Evolutionary conservation across 2,113 vertebrate species (phyloP), one percentile per base, ranked within the genome.

Genomic region (Ivindomyrus marchei): DNA sequence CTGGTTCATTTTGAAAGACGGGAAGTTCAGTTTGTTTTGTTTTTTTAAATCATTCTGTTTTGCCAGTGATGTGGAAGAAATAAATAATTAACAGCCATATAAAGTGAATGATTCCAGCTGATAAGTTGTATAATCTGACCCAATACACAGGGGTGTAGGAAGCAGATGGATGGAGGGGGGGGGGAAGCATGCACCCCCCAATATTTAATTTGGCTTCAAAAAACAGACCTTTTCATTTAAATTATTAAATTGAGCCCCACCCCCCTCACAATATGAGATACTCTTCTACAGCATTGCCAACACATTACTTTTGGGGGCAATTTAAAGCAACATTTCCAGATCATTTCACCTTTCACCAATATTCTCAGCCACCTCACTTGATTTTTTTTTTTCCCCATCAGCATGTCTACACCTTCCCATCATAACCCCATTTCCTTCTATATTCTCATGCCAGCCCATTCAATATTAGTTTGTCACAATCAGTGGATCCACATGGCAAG

Each of bases 381-480:
- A 19, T 77, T 77, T 39, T 62, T 11, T 27, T 19, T 15, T 1
- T 27, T 27, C 27, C 17, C 50, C 52, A 80, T 10, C 17, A 80
- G 74, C 74, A 80, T 39, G 36, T 80, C 36, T 42, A 4, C 17
- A 42, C 36, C 36, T 17, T 19, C 74, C 36, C 11, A 39, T 19
- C 74, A 42, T 80, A 80, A 80, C 36, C 70, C 15, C 17, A 13
- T 11, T 39, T 31, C 27, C 10, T 80, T 80, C 74, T 21, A 80
- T 80, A 42, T 42, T 5, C 36, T 39, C 74, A 70, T 39, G n/a
- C 36, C 74, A 42, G 74, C 15, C 74, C 31, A 80, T 42, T 80
- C 74, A 80, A 42, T 42, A 70, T 70, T 70, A 80, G 74, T 80
- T 39, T 77, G 70, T 39, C 74, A 80, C 74, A 80, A 80, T 80